Conservation (phyloP, 2,113 vertebrate species). For the Dicentrarchus labrax region DNA sequence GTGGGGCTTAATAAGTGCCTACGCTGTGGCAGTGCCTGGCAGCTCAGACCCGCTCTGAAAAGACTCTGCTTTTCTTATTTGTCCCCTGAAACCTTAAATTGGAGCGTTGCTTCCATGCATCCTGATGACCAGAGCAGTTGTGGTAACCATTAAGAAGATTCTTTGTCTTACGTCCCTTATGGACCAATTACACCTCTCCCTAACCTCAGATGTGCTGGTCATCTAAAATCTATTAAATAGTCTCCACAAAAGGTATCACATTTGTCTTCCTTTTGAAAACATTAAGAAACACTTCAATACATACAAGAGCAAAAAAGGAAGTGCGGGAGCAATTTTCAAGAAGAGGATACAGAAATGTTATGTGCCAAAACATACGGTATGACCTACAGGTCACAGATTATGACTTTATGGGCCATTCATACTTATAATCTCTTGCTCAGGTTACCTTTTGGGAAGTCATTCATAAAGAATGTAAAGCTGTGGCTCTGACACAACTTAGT, state of each 20-base stretch:
- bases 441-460: constrained; percentile 16
- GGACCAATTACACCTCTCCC: constrained; percentile 69
- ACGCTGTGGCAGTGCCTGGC: constrained; percentile 23
- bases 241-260: constrained; percentile 8
- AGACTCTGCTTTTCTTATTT: constrained; percentile 51
- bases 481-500: not conserved
- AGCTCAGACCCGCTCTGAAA: constrained; percentile 39
- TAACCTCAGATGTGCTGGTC: constrained; percentile 30
- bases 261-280: constrained; percentile 37
- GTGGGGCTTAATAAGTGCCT: constrained; percentile 58
- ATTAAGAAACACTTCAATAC: constrained; percentile 16
- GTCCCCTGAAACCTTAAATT: constrained; percentile 53
- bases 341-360: not conserved
- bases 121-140: constrained; percentile 54
- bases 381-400: not conserved
- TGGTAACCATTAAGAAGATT: constrained; percentile 48
- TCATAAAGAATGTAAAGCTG: constrained; percentile 17
- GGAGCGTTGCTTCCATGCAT: constrained; percentile 60
- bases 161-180: constrained; percentile 58
- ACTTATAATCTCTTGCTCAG: constrained; percentile 7
- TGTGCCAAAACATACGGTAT: not conserved
- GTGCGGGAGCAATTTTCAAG: not conserved
- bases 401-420: not conserved
- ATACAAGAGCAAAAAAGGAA: not conserved
- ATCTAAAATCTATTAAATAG: constrained; percentile 41